Percentiles rank a stretch among this genome's conserved stretches.
These are phyloP conservation scores for Oncorhynchus clarkii DNA, from an alignment of 2,113 vertebrate species.

Conservation along the genomic window DNA sequence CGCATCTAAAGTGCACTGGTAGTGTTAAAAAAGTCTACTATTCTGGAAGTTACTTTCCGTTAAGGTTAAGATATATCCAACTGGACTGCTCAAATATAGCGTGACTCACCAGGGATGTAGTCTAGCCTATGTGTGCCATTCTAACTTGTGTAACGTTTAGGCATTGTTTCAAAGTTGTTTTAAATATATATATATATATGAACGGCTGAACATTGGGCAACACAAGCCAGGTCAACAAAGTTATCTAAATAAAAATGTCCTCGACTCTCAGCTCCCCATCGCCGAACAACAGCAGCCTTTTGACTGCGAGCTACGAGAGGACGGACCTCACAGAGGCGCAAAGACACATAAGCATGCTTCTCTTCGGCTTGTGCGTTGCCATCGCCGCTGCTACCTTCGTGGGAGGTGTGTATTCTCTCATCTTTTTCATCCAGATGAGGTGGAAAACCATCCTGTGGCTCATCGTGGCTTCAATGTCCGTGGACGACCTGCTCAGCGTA, in stretches of 20 bases:
- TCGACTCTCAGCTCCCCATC: slow-evolving; percentile 56
- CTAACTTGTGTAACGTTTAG: too few relatives aligned
- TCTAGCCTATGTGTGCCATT: too few relatives aligned
- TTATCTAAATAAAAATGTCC: slow-evolving; percentile 63
- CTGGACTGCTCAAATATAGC: too few relatives aligned
- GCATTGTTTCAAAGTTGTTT: too few relatives aligned
- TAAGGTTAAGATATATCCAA: not conserved
- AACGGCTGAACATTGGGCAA: not conserved
- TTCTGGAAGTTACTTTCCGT: not conserved
- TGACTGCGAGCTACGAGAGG: slow-evolving; percentile 55
- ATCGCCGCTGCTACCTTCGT: slow-evolving; percentile 75
- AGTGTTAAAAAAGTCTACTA: not conserved
- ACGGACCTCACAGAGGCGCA: slow-evolving; percentile 63
- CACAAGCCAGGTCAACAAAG: slow-evolving; percentile 21
- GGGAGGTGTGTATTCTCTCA: slow-evolving; percentile 85
- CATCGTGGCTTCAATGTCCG: slow-evolving; percentile 87
- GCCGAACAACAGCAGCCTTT: slow-evolving; percentile 76
- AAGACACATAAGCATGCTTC: slow-evolving; percentile 69
- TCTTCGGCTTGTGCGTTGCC: slow-evolving; percentile 82
- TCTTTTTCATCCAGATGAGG: slow-evolving; percentile 78
- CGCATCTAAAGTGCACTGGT: not conserved
- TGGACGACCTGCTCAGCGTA: slow-evolving; percentile 88
- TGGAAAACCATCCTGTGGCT: slow-evolving; percentile 79
- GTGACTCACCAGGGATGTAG: too few relatives aligned
- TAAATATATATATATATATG: too few relatives aligned